phyloP scores from a whole-genome alignment of 2,888 invertebrate species.

The Schizaphis graminum region DNA sequence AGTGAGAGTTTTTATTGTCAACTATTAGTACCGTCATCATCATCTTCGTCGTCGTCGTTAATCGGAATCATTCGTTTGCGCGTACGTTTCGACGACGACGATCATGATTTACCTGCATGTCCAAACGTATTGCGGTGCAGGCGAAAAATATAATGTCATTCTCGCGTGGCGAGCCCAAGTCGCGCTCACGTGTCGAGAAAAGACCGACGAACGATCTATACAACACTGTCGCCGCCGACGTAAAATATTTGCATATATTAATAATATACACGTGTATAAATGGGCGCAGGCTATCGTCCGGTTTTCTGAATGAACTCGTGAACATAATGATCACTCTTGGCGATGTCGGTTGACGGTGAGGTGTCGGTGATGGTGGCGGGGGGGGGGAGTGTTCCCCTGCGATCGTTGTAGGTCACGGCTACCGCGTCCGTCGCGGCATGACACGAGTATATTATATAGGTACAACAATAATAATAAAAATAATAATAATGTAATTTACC shows the following conservation, averaged over 20 bases:
- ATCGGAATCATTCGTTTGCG: background rate
- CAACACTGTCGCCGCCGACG: background rate
- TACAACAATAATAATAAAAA: background rate
- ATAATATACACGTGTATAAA: background rate
- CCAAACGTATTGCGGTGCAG: background rate
- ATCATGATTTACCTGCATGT: background rate
- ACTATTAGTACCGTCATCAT: background rate
- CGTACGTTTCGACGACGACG: background rate
- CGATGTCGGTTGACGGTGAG: background rate
- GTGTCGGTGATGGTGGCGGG: background rate
- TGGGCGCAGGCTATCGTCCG: background rate
- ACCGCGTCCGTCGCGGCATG: constrained; percentile 1
- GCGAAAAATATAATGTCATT: background rate
- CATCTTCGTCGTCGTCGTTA: background rate
- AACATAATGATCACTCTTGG: background rate
- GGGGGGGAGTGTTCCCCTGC: background rate
- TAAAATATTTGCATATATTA: background rate
- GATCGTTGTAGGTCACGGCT: constrained; percentile 56
- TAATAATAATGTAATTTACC: background rate
- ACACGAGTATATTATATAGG: background rate
- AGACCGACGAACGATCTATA: background rate
- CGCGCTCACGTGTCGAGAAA: background rate
- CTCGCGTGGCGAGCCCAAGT: background rate
- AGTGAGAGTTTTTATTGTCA: constrained; percentile 20
- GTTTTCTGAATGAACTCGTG: background rate